Base-by-base conservation (phyloP, 2,888 invertebrate genomes). In the Diarsia brunnea region DNA sequence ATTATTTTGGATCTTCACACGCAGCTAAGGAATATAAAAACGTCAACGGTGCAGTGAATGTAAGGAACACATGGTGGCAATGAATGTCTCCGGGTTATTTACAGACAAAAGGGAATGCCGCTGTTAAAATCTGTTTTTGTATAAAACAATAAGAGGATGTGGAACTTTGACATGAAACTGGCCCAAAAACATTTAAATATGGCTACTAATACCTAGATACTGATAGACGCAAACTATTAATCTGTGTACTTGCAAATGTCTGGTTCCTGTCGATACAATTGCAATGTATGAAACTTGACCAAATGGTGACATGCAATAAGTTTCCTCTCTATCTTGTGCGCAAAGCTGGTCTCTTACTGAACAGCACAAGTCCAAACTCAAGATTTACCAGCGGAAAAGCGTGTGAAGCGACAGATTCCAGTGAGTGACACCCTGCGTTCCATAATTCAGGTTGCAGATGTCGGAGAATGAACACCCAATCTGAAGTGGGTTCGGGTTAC, bases 1-100 rank as follows among this genome's bases (percentile, higher is more conserved):
- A 95, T 95, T 94, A 95, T 94, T 92, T 92, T 80, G 84, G 90
- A 91, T 92, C 95, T 95, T 95, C 95, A 95, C 96, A 95, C 94
- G 93, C 89, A 89, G 81, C 66, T 89, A 81, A 87, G 83, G 80
- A 85, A 83, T 89, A 94, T 96, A 94, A 96, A 96, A 93, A 92
- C 90, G 94, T 96, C 96, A 95, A 90, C 96, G 88, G 89, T 79
- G 71, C 84, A 73, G 78, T 90, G 90, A 90, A 92, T 92, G 92
- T 90, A 90, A 84, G 81, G 86, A 92, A 93, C 96, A 96, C 90
- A 92, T 95, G 95, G 93, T 79, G 75, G 88, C 85, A 84, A 88
- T 89, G 85, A 87, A 84, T 89, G 84, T 86, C 82, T 73, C 76
- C 78, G 45, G 88, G 86, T 90, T 92, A 92, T 92, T 92, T 92